These are phyloP conservation scores for Coccyzus lansbergi DNA, from an alignment of 2,797 vertebrate genomes.

Conservation along the genomic window DNA sequence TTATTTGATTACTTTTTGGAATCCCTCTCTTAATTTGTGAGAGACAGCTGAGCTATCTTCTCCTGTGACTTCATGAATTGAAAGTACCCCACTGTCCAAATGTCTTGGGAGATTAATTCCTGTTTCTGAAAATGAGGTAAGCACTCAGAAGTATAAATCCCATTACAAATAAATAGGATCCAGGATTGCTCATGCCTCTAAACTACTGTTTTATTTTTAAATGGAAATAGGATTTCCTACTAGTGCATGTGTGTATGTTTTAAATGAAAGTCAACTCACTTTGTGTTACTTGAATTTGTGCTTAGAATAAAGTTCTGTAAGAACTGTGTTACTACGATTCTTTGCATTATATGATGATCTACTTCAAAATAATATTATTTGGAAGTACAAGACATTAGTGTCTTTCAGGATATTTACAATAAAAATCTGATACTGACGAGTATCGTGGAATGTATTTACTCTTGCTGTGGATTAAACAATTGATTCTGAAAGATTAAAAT, in stretches of 20 bases:
- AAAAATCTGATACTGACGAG: slow-evolving; percentile 34
- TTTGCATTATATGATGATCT: not conserved
- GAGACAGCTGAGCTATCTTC: not conserved
- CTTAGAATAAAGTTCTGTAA: not conserved
- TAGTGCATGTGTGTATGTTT: not conserved
- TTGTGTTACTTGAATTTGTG: not conserved
- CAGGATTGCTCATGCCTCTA: not conserved
- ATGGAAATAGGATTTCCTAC: not conserved
- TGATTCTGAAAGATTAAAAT: slow-evolving; percentile 71
- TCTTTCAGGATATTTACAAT: slow-evolving; percentile 51
- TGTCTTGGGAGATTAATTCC: not conserved
- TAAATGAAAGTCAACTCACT: not conserved
- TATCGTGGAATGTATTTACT: slow-evolving; percentile 20
- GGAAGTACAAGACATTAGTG: not conserved
- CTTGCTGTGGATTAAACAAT: slow-evolving; percentile 71
- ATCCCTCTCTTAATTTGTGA: not conserved
- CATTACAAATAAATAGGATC: slow-evolving; percentile 22
- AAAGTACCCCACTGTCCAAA: not conserved
- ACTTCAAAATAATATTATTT: not conserved
- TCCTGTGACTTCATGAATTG: not conserved
- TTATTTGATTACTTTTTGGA: not conserved
- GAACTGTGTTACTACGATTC: not conserved
- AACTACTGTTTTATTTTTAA: not conserved
- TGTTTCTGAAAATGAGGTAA: not conserved
- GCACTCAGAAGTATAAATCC: not conserved